Percentiles rank a stretch among this genome's conserved stretches.
Evolutionary conservation across 2,797 vertebrate genomes (phyloP).

Genomic region (Phrynocephalus guinanensis): DNA sequence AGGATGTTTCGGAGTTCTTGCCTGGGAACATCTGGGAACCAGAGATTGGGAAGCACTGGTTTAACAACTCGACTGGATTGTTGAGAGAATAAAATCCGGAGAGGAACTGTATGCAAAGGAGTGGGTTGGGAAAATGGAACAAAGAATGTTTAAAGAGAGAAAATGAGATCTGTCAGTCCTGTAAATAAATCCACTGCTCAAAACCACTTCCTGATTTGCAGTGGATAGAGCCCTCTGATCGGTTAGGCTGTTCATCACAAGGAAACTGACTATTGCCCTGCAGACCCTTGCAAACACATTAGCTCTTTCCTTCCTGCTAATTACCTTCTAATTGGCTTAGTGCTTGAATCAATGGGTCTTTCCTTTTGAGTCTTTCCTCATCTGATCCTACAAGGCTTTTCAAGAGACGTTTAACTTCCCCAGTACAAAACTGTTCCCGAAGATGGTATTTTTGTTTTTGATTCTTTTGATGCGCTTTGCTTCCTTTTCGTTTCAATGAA

Average conservation of each 20-base stretch:
- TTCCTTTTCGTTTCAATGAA: neutral
- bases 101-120: neutral
- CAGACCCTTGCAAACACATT: neutral
- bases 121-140: neutral
- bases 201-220: neutral
- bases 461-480: neutral
- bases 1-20: too few relatives aligned
- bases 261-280: neutral
- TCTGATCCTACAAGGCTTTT: neutral
- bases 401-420: neutral
- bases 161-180: neutral
- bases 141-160: neutral
- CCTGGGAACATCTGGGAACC: too few relatives aligned
- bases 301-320: conserved; percentile 9
- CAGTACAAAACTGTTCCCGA: neutral
- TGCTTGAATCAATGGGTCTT: neutral
- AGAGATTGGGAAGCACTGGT: neutral
- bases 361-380: neutral
- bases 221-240: neutral
- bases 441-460: too few relatives aligned
- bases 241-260: neutral
- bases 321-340: conserved; percentile 27
- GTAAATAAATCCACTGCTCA: neutral
- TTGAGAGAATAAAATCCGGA: neutral
- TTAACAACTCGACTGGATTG: neutral